These are phyloP conservation scores for Scaptomyza polygonia DNA, from an alignment of 2,888 invertebrate genomes.

Conservation along the genomic window DNA sequence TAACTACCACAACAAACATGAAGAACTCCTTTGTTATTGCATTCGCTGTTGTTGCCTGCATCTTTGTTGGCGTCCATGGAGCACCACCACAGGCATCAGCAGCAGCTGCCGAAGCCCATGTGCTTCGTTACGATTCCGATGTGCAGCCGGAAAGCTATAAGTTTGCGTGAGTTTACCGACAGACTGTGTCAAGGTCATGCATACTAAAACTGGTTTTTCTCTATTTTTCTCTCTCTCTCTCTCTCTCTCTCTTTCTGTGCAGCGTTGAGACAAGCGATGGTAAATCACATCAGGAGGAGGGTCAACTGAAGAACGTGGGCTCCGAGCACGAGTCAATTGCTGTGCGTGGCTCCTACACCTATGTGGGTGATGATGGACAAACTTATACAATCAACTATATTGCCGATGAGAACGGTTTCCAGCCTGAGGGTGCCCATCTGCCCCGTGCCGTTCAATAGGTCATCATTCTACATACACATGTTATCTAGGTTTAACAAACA, in stretches of 20 bases:
- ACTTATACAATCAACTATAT: slow-evolving; percentile 85
- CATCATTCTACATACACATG: slow-evolving; percentile 43
- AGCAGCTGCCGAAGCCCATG: slow-evolving; percentile 85
- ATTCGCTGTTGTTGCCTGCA: slow-evolving; percentile 68
- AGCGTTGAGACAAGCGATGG: slow-evolving; percentile 89
- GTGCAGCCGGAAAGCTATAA: slow-evolving; percentile 82
- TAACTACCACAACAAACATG: slow-evolving; percentile 58
- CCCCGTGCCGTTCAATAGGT: slow-evolving; percentile 73
- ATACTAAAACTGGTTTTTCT: slow-evolving; percentile 38
- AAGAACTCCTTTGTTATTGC: slow-evolving; percentile 57
- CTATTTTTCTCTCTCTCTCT: not conserved
- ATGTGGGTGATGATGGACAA: slow-evolving; percentile 87
- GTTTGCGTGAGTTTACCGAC: slow-evolving; percentile 75
- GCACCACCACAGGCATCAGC: slow-evolving; percentile 74
- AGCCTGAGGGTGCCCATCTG: slow-evolving; percentile 84
- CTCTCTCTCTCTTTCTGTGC: slow-evolving; percentile 8
- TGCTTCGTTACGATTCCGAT: slow-evolving; percentile 87
- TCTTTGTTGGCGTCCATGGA: slow-evolving; percentile 73
- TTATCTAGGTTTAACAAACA: slow-evolving; percentile 68
- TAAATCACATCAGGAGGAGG: slow-evolving; percentile 87
- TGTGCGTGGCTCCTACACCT: slow-evolving; percentile 87
- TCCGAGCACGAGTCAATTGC: slow-evolving; percentile 87
- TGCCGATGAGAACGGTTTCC: slow-evolving; percentile 84
- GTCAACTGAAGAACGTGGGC: slow-evolving; percentile 86
- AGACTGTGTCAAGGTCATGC: slow-evolving; percentile 52